Evolutionary conservation across 64 coral and sea anemone species (phyloP).

Genomic region (Hydrozoanthus tunicans): DNA sequence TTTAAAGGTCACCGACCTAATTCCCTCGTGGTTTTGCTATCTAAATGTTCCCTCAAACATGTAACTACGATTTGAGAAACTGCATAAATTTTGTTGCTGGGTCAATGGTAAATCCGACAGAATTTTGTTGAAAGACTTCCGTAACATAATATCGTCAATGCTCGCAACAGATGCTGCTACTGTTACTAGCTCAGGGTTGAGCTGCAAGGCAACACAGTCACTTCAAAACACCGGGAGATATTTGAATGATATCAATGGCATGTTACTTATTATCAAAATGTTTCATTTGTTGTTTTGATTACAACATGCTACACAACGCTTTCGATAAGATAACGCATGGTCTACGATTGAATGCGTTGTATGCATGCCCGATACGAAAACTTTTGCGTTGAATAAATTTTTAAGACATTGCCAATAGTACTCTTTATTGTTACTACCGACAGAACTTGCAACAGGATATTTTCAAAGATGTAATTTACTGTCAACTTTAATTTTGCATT

Average conservation of each 20-base stretch:
- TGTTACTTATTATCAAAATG: slow-evolving; percentile 51
- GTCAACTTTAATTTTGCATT: no score
- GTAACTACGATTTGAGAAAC: background rate
- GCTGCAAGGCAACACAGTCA: background rate
- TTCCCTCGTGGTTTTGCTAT: background rate
- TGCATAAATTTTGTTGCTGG: background rate
- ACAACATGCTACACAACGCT: no score
- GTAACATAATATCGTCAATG: background rate
- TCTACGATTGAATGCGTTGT: no score
- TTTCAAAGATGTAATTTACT: no score
- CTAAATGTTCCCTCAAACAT: slow-evolving; percentile 13
- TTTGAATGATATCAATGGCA: slow-evolving; percentile 54
- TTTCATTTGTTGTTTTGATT: background rate
- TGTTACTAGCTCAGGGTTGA: background rate
- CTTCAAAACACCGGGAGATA: slow-evolving; percentile 38
- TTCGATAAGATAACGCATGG: no score
- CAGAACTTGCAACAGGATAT: no score
- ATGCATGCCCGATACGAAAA: no score
- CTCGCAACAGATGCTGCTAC: background rate
- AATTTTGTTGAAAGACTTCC: background rate
- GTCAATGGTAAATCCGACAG: background rate
- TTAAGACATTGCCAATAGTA: no score
- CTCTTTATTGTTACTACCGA: no score
- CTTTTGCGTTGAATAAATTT: no score
- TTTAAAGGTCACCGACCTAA: slow-evolving; percentile 24